Percentiles rank a stretch among this genome's conserved stretches.
Conservation (phyloP, 2,797 vertebrate genomes). For the Chloroceryle amazona region DNA sequence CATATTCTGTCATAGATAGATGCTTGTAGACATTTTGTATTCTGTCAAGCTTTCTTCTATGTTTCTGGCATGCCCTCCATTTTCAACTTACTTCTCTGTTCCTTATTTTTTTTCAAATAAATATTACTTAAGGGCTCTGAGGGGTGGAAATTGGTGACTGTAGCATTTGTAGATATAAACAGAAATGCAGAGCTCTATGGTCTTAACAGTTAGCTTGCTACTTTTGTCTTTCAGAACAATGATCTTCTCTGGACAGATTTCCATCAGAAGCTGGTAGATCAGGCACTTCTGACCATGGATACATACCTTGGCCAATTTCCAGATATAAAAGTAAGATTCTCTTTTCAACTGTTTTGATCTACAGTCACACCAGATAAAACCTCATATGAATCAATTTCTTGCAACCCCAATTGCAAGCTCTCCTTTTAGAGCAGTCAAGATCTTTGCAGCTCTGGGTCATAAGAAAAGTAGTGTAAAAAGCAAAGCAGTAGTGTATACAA, state of each 20-base stretch:
- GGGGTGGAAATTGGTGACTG: neutral
- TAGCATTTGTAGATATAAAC: neutral
- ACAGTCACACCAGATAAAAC: neutral
- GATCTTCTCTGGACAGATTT: conserved; percentile 97
- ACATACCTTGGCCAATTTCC: conserved; percentile 98
- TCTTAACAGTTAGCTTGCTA: neutral
- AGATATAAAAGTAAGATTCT: conserved; percentile 92
- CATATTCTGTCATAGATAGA: too few species aligned
- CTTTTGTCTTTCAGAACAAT: conserved; percentile 87
- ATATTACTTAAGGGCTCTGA: neutral
- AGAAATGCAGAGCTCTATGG: neutral
- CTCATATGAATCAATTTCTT: neutral
- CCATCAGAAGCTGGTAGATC: conserved; percentile 98
- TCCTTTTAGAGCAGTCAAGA: neutral
- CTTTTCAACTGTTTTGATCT: neutral
- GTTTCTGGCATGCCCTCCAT: neutral
- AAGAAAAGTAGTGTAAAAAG: neutral
- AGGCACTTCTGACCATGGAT: conserved; percentile 98
- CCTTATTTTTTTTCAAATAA: neutral
- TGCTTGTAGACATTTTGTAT: neutral
- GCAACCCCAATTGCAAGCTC: neutral
- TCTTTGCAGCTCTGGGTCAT: neutral
- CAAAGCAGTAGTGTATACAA: neutral
- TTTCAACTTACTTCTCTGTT: neutral
- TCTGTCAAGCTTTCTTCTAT: neutral